phyloP scores from a whole-genome alignment of 1,140 invertebrate species.

The Atopsyche davidsoni region DNA sequence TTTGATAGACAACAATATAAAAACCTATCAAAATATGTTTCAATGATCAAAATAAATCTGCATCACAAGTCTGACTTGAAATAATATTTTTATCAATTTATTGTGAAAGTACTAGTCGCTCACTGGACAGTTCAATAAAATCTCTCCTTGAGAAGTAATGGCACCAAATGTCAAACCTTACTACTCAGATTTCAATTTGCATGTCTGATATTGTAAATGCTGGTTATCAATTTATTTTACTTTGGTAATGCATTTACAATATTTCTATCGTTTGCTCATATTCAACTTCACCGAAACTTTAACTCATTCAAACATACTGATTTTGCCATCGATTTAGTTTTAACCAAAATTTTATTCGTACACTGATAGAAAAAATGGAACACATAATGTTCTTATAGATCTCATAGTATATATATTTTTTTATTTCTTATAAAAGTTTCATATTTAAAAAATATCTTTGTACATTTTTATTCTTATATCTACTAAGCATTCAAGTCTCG shows the following conservation, averaged over 20 bases:
- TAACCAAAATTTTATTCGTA: too few relatives aligned
- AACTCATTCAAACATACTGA: too few relatives aligned
- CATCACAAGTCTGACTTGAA: conserved; percentile 3
- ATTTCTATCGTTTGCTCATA: too few relatives aligned
- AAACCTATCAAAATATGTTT: conserved; percentile 22
- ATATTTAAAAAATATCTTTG: conserved; percentile 31
- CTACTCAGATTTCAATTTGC: background rate
- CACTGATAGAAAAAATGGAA: conserved; percentile 1
- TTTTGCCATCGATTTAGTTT: too few relatives aligned
- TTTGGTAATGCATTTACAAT: too few relatives aligned
- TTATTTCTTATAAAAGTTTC: conserved; percentile 29
- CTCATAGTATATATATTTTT: conserved; percentile 13
- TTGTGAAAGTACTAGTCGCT: background rate
- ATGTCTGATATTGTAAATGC: conserved; percentile 17
- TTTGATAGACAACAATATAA: conserved; percentile 23
- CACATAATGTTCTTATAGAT: background rate
- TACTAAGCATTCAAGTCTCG: conserved; percentile 25
- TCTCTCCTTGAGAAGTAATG: conserved; percentile 11
- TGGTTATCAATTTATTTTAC: conserved; percentile 8
- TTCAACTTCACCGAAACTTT: too few relatives aligned
- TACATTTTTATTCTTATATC: conserved; percentile 29
- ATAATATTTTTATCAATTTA: conserved; percentile 8
- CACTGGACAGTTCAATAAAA: background rate
- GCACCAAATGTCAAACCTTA: conserved; percentile 22
- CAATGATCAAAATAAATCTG: conserved; percentile 11